Percentiles rank a stretch among this genome's conserved stretches.
phyloP scores from a whole-genome alignment of 2,888 invertebrate genomes.

The Andrena dorsata region DNA sequence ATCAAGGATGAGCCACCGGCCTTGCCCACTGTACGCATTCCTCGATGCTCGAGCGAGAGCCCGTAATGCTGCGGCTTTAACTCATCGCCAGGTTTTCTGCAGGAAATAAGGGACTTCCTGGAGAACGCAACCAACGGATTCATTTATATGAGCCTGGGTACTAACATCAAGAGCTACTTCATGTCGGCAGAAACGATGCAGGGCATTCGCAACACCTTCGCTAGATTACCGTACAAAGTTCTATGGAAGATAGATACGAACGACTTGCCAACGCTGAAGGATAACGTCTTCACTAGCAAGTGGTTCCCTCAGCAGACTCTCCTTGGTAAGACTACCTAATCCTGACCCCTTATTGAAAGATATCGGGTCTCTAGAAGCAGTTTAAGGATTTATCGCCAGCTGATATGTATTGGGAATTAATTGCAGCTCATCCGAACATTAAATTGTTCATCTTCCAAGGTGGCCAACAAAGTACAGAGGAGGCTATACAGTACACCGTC shows the following conservation, averaged over 20 bases:
- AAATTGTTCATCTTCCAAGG: slow-evolving; percentile 75
- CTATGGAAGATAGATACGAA: slow-evolving; percentile 71
- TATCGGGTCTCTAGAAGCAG: no score
- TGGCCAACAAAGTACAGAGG: slow-evolving; percentile 74
- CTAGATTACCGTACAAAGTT: slow-evolving; percentile 66
- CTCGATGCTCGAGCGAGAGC: no score
- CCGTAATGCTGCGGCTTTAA: no score
- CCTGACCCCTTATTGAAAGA: no score
- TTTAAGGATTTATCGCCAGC: background rate
- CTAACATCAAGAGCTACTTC: slow-evolving; percentile 48
- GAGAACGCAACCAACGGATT: slow-evolving; percentile 70
- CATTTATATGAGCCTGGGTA: slow-evolving; percentile 72
- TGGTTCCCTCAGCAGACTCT: slow-evolving; percentile 73
- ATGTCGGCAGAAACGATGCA: slow-evolving; percentile 42
- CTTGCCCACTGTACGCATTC: slow-evolving; percentile 47
- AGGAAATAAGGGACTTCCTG: slow-evolving; percentile 66
- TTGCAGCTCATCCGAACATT: slow-evolving; percentile 73
- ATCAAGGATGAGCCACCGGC: slow-evolving; percentile 45
- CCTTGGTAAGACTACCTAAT: slow-evolving; percentile 57
- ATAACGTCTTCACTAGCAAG: slow-evolving; percentile 63
- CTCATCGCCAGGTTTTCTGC: background rate
- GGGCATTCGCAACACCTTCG: slow-evolving; percentile 62
- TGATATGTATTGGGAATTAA: background rate
- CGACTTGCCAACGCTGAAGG: slow-evolving; percentile 31
- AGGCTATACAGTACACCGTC: slow-evolving; percentile 67